These are phyloP conservation scores for Marmota flaviventris DNA, from an alignment of 2,113 vertebrate species.

Conservation along the genomic window DNA sequence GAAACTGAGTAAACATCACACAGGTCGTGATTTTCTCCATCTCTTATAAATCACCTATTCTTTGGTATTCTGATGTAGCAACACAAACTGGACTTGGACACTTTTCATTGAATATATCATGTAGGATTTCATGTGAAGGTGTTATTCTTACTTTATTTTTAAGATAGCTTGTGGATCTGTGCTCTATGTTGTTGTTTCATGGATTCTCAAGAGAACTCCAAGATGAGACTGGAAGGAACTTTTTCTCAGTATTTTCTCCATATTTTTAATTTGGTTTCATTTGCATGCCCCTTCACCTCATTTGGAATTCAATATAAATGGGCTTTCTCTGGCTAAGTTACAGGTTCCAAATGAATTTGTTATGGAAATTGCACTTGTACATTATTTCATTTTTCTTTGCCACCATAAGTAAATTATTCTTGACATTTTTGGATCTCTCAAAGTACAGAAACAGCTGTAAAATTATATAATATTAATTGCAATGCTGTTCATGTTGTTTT, in stretches of 20 bases:
- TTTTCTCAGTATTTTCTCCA: neutral
- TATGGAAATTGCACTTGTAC: conserved; percentile 32
- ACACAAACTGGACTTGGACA: neutral
- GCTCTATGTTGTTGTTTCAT: neutral
- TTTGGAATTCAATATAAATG: conserved; percentile 15
- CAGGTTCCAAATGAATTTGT: neutral
- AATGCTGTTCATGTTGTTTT: neutral
- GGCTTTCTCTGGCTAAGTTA: neutral
- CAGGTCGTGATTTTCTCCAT: too few relatives aligned
- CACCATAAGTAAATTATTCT: neutral
- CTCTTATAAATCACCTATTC: neutral
- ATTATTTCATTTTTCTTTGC: neutral
- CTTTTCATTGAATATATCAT: neutral
- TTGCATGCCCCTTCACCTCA: neutral
- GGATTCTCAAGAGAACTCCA: neutral
- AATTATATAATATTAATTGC: neutral
- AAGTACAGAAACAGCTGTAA: neutral
- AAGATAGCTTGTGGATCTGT: neutral
- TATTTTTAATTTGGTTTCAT: neutral
- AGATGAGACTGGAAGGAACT: neutral
- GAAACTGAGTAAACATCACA: too few relatives aligned
- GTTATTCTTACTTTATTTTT: neutral
- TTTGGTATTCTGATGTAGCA: neutral
- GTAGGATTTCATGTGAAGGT: neutral
- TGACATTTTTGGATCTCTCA: neutral